A percentile compares a stretch with the other conserved stretches of the same genome.
Conservation (phyloP, 2,113 vertebrate genomes). For the Gambusia holbrooki region DNA sequence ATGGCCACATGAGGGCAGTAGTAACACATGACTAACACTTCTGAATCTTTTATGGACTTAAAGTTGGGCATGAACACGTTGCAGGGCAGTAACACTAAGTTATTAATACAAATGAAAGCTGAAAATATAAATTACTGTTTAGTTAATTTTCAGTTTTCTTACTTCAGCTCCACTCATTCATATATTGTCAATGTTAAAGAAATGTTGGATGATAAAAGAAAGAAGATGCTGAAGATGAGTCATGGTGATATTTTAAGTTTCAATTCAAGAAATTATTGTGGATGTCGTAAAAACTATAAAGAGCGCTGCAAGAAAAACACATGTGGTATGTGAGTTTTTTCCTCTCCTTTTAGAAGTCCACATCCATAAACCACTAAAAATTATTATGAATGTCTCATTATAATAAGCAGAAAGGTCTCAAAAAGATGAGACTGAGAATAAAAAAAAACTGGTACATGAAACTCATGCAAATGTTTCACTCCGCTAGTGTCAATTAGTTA, state of each 20-base stretch:
- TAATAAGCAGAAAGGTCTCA: too few relatives aligned
- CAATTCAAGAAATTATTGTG: slow-evolving; percentile 17
- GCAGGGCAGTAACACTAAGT: neutral
- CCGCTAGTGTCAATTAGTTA: neutral
- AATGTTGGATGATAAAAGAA: neutral
- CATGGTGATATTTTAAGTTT: slow-evolving; percentile 9
- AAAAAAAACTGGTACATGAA: too few relatives aligned
- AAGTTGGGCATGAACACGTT: neutral
- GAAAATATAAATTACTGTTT: neutral
- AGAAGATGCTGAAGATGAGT: neutral
- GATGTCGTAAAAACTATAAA: slow-evolving; percentile 29
- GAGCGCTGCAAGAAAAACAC: slow-evolving; percentile 22
- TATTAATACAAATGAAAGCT: too few relatives aligned
- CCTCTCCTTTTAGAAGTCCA: too few relatives aligned
- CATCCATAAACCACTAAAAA: too few relatives aligned
- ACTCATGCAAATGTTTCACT: neutral
- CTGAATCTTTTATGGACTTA: neutral
- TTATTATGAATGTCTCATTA: too few relatives aligned
- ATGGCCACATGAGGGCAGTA: neutral
- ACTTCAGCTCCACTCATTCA: neutral
- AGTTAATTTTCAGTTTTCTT: neutral
- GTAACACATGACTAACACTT: too few relatives aligned
- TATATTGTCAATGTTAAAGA: neutral
- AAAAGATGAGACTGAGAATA: too few relatives aligned
- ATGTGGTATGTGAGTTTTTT: neutral